Base-by-base conservation (phyloP, 2,888 invertebrate genomes). In the Aproaerema taeniolella region DNA sequence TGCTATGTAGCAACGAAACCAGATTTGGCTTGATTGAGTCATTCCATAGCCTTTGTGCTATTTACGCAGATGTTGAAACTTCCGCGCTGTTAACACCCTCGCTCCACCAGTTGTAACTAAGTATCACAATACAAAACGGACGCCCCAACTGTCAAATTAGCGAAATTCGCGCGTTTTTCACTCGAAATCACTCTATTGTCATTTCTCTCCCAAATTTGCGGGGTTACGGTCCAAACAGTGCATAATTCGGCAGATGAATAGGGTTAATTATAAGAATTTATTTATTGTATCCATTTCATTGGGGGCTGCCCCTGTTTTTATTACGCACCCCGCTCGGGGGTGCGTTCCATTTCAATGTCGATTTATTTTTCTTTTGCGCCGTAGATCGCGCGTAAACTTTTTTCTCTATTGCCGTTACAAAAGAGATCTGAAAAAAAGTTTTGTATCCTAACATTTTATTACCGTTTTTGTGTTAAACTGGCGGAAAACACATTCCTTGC, bases 201-300 rank as follows among this genome's bases (percentile, higher is more conserved):
- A 41, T 41, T 47, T 50, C 60, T 58, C 59, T 56, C 60, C 45
- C 51, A 53, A 61, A 64, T 65, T 65, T 60, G 52, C 31, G 59
- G 61, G 58, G 60, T 53, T 54, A 52, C 46, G 61, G 43, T 48
- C 49, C 55, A 69, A 66, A 61, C 67, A 52, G 53, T 62, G 64
- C 67, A 69, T 76, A 74, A 79, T 80, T 81, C 73, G 74, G 67
- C 73, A 61, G 69, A 77, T 83, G 81, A 82, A 82, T 82, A 63
- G 66, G 67, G 67, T 69, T 82, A 82, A 83, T 82, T 81, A 80
- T 62, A 59, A n/a, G 64, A 69, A 67, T 80, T 78, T 78, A 81
- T 80, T 78, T 81, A 79, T 80, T 80, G 80, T 81, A 77, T 78
- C 76, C 78, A 69, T 81, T 76, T 73, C 79, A 66, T 63, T 67